Evolutionary conservation across 1,140 invertebrate species (phyloP).

Genomic region (Achroia grisella): DNA sequence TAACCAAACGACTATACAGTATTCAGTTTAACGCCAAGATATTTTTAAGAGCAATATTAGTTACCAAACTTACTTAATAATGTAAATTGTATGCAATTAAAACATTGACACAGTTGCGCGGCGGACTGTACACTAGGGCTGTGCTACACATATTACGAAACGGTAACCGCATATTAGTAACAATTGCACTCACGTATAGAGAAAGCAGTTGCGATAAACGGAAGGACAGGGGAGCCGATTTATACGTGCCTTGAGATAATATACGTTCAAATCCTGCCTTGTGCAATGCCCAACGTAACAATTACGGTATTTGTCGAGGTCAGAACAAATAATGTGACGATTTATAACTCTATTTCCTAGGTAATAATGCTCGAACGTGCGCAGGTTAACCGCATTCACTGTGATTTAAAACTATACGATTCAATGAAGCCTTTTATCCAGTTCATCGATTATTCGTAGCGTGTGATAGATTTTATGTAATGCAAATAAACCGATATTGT

Average conservation of each 20-base stretch:
- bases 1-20: no score
- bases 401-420: no score
- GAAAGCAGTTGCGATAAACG: constrained; percentile 45
- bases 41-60: constrained; percentile 1
- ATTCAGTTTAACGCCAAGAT: no score
- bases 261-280: constrained; percentile 19
- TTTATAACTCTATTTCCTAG: neutral
- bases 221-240: constrained; percentile 38
- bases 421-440: no score
- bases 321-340: neutral
- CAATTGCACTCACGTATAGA: constrained; percentile 44
- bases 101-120: constrained; percentile 33
- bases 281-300: constrained; percentile 1
- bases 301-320: neutral
- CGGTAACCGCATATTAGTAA: constrained; percentile 1
- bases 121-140: constrained; percentile 19
- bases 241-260: constrained; percentile 44
- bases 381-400: no score
- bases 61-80: constrained; percentile 14
- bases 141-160: constrained; percentile 9
- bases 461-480: no score
- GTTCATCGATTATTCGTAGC: no score
- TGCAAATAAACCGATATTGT: no score
- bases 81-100: constrained; percentile 21
- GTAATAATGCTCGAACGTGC: neutral